These are phyloP conservation scores for Magallana nippona DNA, from an alignment of 2,888 invertebrate genomes.

Conservation along the genomic window DNA sequence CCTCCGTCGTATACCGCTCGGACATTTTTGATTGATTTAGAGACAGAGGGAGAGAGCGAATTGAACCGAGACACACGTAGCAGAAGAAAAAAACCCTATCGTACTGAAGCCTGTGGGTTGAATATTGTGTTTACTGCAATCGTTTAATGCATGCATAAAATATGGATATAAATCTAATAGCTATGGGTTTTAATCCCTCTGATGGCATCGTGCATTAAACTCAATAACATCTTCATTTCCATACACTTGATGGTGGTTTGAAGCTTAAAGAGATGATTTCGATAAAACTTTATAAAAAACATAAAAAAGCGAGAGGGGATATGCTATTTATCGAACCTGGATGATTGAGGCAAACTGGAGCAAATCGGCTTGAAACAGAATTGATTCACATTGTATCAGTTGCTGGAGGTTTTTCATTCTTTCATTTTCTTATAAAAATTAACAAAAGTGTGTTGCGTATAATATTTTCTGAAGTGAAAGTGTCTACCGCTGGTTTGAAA, in stretches of 20 bases:
- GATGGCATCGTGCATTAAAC: conserved; percentile 6
- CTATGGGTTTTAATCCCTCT: neutral
- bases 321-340: too few relatives aligned
- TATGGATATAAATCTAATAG: conserved; percentile 8
- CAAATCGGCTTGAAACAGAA: too few relatives aligned
- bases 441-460: neutral
- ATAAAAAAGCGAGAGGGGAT: neutral
- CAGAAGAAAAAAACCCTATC: neutral
- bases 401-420: too few relatives aligned
- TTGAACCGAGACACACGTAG: neutral
- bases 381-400: too few relatives aligned
- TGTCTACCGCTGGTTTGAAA: neutral
- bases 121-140: neutral
- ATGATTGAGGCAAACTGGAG: too few relatives aligned
- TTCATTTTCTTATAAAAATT: neutral
- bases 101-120: neutral
- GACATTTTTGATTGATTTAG: conserved; percentile 5
- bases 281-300: neutral
- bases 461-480: neutral
- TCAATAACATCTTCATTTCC: neutral
- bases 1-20: neutral
- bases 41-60: neutral
- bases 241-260: neutral
- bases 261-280: neutral
- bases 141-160: conserved; percentile 1